These are phyloP conservation scores for Reticulitermes speratus DNA, from an alignment of 1,140 invertebrate species.

Conservation along the genomic window DNA sequence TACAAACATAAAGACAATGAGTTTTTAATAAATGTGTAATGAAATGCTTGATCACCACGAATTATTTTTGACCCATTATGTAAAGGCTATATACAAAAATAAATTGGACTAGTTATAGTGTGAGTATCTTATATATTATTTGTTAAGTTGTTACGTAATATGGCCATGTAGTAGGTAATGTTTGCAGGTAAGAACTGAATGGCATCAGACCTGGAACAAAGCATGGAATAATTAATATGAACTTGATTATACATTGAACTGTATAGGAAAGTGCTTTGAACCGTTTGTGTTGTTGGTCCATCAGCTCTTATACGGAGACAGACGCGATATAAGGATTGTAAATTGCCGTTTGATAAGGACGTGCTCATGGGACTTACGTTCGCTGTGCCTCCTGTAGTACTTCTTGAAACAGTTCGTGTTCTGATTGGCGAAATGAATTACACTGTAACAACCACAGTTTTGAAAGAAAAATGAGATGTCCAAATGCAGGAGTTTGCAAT, in stretches of 20 bases:
- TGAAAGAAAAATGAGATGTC: too few relatives aligned
- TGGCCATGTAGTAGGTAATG: not conserved
- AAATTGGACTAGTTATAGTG: slow-evolving; percentile 15
- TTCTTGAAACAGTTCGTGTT: not conserved
- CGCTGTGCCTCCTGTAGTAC: not conserved
- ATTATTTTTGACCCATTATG: not conserved
- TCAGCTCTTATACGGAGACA: not conserved
- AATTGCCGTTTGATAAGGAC: not conserved
- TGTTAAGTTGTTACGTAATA: not conserved
- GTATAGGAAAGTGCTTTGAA: not conserved
- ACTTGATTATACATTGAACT: not conserved
- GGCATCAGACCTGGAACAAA: not conserved
- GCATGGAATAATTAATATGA: not conserved
- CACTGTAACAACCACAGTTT: not conserved
- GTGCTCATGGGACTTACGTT: not conserved
- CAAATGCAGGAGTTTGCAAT: not conserved
- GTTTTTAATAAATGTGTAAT: not conserved
- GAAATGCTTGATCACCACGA: not conserved
- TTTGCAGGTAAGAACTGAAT: not conserved
- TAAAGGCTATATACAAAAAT: not conserved
- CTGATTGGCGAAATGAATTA: not conserved
- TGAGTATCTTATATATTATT: not conserved
- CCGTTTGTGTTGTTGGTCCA: not conserved
- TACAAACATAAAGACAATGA: not conserved
- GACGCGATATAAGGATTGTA: not conserved